Evolutionary conservation across 2,113 vertebrate genomes (phyloP), one percentile per base, ranked within the genome.

Genomic region (Semnornis frantzii): DNA sequence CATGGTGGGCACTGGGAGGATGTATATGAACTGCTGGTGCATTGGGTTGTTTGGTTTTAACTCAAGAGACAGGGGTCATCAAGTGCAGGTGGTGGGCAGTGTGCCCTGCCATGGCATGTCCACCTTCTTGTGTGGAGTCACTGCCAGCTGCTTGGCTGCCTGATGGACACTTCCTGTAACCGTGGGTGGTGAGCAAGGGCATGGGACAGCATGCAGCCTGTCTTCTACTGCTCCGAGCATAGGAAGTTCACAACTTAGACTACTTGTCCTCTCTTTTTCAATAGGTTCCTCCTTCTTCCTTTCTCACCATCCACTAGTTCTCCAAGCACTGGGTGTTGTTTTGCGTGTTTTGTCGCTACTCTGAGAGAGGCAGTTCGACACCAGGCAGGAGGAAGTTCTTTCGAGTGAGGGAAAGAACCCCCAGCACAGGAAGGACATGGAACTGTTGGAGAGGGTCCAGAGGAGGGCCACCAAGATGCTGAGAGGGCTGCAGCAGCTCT

Each of bases 201-300:
- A 6, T 12, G 24, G 68, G 39, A 19, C 17, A 8, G 44, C 5
- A 3, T 24, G n/a, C 12, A 81, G 25, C 23, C 81, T 66, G 58
- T 73, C 20, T 91, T 64, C 69, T 72, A 27, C 74, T 71, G 34
- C 80, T 88, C 59, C 60, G 64, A 64, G 23, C 20, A 34, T 27
- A 58, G 42, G 16, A 55, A 82, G 54, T 23, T 24, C 37, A 68
- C 13, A 50, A 48, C 37, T 59, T 77, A 23, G 0, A 6, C 15
- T 65, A 14, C 24, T 80, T 73, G 10, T 77, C 17, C 17, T 28
- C 39, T 68, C 3, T 48, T 68, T 33, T 20, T 46, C 18, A 18
- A 17, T 34, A 6, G 25, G 10, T 25, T 65, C 27, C 0, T 2
- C 0, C 8, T 6, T 4, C 3, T 2, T 6, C 48, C 48, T 24